A percentile compares a stretch with the other conserved stretches of the same genome.
These are phyloP conservation scores for Nematostella vectensis DNA, from an alignment of 92 coral and sea anemone species.

Conservation along the genomic window DNA sequence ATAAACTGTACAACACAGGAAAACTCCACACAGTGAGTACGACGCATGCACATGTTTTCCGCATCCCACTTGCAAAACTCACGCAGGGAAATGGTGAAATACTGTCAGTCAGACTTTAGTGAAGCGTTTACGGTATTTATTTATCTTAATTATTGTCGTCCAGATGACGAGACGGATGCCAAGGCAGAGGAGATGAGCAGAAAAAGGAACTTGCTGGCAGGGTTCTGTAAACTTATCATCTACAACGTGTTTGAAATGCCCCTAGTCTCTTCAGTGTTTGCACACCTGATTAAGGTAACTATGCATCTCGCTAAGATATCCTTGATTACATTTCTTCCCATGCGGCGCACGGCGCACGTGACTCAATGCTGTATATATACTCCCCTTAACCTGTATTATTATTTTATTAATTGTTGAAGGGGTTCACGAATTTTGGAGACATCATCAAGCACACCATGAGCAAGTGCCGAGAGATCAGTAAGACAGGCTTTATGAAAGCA, in stretches of 20 bases:
- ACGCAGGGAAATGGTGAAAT: too few species aligned
- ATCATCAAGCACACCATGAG: slow-evolving; percentile 81
- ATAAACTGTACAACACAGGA: too few species aligned
- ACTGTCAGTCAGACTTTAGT: too few species aligned
- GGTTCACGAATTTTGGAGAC: slow-evolving; percentile 87
- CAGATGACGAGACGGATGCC: slow-evolving; percentile 76
- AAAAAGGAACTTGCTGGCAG: slow-evolving; percentile 73
- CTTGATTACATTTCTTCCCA: too few species aligned
- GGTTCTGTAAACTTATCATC: slow-evolving; percentile 79
- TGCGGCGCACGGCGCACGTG: too few species aligned
- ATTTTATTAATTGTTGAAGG: slow-evolving; percentile 18
- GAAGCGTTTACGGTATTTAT: too few species aligned
- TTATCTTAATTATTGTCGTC: too few species aligned
- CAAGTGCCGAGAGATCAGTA: slow-evolving; percentile 79
- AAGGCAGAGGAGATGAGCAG: slow-evolving; percentile 74
- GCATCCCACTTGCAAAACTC: too few species aligned
- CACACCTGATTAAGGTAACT: slow-evolving; percentile 59
- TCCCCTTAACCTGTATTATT: not conserved
- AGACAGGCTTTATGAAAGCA: slow-evolving; percentile 55
- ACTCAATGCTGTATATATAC: too few species aligned
- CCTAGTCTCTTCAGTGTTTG: slow-evolving; percentile 52
- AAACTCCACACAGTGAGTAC: too few species aligned
- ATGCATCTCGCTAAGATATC: not conserved
- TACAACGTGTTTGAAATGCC: slow-evolving; percentile 81
- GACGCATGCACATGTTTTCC: too few species aligned